phyloP scores from a whole-genome alignment of 2,797 vertebrate genomes.

The Gila robusta region DNA sequence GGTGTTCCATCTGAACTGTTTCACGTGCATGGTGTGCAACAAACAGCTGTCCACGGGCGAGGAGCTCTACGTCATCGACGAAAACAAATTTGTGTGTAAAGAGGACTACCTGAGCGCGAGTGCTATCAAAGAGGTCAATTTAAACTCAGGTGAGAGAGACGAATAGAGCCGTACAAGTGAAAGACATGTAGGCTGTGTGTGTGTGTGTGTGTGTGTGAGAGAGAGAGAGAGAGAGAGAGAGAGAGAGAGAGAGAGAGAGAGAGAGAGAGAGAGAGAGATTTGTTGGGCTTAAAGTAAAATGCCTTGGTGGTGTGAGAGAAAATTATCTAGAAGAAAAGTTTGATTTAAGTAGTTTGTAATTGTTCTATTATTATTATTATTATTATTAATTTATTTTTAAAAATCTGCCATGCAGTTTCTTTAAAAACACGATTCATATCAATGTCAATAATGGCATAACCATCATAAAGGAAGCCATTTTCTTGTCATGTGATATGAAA shows the following conservation, averaged over 20 bases:
- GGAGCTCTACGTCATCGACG: slow-evolving; percentile 96
- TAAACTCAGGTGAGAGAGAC: slow-evolving; percentile 89
- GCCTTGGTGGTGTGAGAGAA: background rate
- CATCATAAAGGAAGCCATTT: slow-evolving; percentile 17
- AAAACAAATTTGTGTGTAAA: slow-evolving; percentile 98
- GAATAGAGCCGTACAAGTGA: background rate
- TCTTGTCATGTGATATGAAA: slow-evolving; percentile 24
- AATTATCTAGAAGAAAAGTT: background rate
- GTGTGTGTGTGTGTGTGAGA: background rate
- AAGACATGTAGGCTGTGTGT: background rate
- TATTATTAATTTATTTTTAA: background rate
- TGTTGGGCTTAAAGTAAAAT: background rate
- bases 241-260: background rate
- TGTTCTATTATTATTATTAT: background rate
- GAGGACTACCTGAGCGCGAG: slow-evolving; percentile 92
- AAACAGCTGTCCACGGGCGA: slow-evolving; percentile 98
- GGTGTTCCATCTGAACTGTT: slow-evolving; percentile 97
- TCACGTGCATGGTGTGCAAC: slow-evolving; percentile 98
- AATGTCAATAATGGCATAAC: background rate
- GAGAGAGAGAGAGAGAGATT: background rate
- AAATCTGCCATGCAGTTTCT: background rate
- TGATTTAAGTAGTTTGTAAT: background rate
- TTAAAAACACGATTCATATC: background rate
- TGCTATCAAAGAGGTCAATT: slow-evolving; percentile 89
- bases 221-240: background rate